phyloP scores from a whole-genome alignment of 2,797 vertebrate species.

The Phrynocephalus forsythii region DNA sequence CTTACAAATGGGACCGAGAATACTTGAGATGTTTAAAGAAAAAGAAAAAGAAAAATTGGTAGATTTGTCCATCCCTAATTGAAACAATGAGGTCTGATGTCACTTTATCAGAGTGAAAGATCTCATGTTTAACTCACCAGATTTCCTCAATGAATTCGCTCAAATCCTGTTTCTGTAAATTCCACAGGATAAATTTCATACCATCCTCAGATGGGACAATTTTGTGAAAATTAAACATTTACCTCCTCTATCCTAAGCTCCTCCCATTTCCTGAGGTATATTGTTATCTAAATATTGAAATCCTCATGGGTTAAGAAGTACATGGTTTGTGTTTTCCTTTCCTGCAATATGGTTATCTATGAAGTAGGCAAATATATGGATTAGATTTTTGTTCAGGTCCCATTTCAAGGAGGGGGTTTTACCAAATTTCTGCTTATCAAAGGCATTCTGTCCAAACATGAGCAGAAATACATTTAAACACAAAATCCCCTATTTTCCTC shows the following conservation, averaged over 20 bases:
- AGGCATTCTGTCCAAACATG: not conserved
- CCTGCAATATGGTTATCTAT: not conserved
- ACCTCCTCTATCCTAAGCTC: too few relatives aligned
- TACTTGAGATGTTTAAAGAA: not conserved
- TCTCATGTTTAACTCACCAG: too few relatives aligned
- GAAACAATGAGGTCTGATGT: not conserved
- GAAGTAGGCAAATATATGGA: not conserved
- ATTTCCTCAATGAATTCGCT: not conserved
- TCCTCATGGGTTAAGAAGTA: too few relatives aligned
- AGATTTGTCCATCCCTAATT: not conserved
- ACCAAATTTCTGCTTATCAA: not conserved
- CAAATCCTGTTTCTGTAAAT: too few relatives aligned
- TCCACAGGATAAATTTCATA: too few relatives aligned
- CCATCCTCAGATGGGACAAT: too few relatives aligned
- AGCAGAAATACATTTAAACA: not conserved
- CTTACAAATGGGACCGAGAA: not conserved
- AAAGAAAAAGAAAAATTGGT: not conserved
- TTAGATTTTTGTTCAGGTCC: not conserved
- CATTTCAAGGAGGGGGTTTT: not conserved
- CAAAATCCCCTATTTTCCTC: not conserved
- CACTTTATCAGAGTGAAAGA: too few relatives aligned
- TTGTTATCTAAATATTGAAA: too few relatives aligned
- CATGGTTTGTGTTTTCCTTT: not conserved
- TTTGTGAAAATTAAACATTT: too few relatives aligned
- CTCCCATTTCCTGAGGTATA: too few relatives aligned